phyloP scores from a whole-genome alignment of 1,140 invertebrate genomes.

The Drosophila teissieri region DNA sequence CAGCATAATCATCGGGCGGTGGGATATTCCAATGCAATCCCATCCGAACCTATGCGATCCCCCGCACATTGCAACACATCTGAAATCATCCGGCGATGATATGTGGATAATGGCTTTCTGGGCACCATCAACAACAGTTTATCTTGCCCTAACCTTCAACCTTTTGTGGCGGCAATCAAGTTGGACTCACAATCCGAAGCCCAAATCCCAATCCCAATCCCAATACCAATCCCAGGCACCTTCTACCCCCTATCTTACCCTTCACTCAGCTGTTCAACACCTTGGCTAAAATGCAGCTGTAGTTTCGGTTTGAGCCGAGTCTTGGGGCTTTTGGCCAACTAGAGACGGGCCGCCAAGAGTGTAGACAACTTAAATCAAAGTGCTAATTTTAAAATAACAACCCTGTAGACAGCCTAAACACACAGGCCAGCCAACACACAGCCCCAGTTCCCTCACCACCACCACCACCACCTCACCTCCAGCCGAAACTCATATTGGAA shows the following conservation, averaged over 20 bases:
- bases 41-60: constrained; percentile 17
- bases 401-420: constrained; percentile 81
- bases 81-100: constrained; percentile 62
- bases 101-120: constrained; percentile 77
- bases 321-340: constrained; percentile 45
- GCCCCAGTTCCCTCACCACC: constrained; percentile 3
- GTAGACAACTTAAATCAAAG: constrained; percentile 83
- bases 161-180: constrained; percentile 75
- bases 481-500: constrained; percentile 68
- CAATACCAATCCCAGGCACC: neutral
- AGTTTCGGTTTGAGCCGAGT: constrained; percentile 22
- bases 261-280: constrained; percentile 81
- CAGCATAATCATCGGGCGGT: constrained; percentile 32
- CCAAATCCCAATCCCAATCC: neutral
- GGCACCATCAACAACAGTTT: constrained; percentile 67
- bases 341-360: constrained; percentile 79
- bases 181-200: constrained; percentile 34
- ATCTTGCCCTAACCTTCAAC: constrained; percentile 79
- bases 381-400: constrained; percentile 83
- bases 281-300: constrained; percentile 60
- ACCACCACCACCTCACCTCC: no score
- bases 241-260: constrained; percentile 25
- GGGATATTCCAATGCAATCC: constrained; percentile 20
- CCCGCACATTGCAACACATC: constrained; percentile 45
- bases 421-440: constrained; percentile 55